A percentile compares a stretch with the other conserved stretches of the same genome.
Evolutionary conservation across 1,140 invertebrate species (phyloP).

Genomic region (Pristionchus pacificus): DNA sequence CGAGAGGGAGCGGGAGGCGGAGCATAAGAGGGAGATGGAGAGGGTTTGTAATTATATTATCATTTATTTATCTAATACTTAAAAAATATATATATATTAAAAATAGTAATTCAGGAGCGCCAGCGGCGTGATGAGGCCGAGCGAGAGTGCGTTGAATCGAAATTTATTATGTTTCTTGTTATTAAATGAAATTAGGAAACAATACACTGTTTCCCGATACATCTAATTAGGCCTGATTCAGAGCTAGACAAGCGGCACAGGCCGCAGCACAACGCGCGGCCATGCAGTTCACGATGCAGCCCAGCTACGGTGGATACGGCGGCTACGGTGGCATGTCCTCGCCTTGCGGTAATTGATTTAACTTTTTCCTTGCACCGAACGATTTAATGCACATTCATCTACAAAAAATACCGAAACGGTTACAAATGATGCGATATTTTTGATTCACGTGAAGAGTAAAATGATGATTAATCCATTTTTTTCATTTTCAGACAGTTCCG

Average conservation of each 20-base stretch:
- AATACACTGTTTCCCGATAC: background rate
- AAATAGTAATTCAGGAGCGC: background rate
- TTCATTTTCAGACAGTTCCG: background rate
- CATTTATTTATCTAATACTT: background rate
- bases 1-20: background rate
- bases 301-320: background rate
- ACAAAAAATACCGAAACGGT: too few relatives aligned
- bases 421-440: too few relatives aligned
- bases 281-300: background rate
- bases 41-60: background rate
- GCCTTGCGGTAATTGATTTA: too few relatives aligned
- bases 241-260: background rate
- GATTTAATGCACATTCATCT: too few relatives aligned
- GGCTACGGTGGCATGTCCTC: background rate
- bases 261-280: background rate
- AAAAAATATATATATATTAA: too few relatives aligned
- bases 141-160: too few relatives aligned
- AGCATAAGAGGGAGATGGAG: background rate
- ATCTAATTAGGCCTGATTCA: background rate
- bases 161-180: too few relatives aligned
- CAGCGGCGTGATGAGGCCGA: background rate
- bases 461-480: background rate
- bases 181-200: too few relatives aligned
- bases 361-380: too few relatives aligned
- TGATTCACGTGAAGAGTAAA: too few relatives aligned